Conservation (phyloP, 2,113 vertebrate genomes). For the Australoheros scitulus region DNA sequence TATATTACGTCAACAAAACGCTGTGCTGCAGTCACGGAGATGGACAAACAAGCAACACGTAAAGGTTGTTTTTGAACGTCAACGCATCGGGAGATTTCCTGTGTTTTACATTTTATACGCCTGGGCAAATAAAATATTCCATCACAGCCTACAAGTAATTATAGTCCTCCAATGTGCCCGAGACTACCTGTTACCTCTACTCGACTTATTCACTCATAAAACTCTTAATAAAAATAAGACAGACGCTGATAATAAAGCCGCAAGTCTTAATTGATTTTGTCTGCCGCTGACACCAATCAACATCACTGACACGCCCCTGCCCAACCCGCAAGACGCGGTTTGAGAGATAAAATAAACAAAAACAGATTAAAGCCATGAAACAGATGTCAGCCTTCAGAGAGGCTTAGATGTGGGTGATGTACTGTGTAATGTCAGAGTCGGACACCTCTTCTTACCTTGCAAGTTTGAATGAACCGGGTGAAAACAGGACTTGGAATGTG, state of each 20-base stretch:
- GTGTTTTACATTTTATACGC: not conserved
- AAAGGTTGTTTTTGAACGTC: not conserved
- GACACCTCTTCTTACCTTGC: constrained; percentile 42
- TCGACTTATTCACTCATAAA: not conserved
- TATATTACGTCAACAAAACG: not conserved
- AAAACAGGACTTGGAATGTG: constrained; percentile 50
- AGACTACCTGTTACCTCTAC: not conserved
- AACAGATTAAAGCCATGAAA: not conserved
- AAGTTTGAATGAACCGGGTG: not conserved
- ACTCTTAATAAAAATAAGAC: not conserved
- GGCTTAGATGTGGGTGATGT: not conserved
- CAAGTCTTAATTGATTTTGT: not conserved
- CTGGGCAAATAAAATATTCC: not conserved
- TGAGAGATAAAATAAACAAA: not conserved
- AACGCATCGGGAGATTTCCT: not conserved
- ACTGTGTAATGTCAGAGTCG: not conserved
- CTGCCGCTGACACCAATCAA: not conserved
- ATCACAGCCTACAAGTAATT: not conserved
- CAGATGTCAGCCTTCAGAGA: not conserved
- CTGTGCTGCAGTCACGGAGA: not conserved
- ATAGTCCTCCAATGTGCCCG: not conserved
- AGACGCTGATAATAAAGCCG: no score
- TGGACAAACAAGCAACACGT: not conserved
- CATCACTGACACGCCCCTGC: not conserved
- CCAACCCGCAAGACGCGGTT: not conserved